These are phyloP conservation scores for Apis cerana DNA, from an alignment of 1,140 invertebrate species.

Conservation along the genomic window DNA sequence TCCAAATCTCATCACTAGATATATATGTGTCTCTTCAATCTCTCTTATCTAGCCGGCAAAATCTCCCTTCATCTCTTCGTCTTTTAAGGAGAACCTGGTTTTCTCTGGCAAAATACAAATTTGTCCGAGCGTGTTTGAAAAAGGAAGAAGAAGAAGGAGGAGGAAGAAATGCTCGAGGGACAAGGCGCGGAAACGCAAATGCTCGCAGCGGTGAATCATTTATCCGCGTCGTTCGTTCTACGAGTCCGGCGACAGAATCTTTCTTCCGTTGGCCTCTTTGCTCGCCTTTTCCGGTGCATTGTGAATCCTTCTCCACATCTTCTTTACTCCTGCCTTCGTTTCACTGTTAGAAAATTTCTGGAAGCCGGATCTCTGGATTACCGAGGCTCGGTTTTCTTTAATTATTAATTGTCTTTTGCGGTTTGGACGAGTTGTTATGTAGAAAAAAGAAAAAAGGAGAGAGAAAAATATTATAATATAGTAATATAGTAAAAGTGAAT, in stretches of 20 bases:
- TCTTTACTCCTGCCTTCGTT: not conserved
- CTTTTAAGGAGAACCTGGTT: not conserved
- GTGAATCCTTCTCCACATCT: not conserved
- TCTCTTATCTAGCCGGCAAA: not conserved
- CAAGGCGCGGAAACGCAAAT: slow-evolving; percentile 22
- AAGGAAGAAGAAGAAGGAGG: not conserved
- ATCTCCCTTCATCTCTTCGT: not conserved
- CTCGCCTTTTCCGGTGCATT: not conserved
- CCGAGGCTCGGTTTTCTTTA: not conserved
- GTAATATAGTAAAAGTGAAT: not conserved
- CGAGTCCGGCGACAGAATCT: slow-evolving; percentile 12
- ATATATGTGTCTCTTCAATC: not conserved
- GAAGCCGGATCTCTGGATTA: not conserved
- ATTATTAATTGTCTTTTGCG: slow-evolving; percentile 1
- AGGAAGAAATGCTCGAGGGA: slow-evolving; percentile 16
- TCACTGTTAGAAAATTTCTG: not conserved
- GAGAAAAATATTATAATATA: not conserved
- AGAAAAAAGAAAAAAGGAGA: not conserved
- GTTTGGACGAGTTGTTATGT: not conserved
- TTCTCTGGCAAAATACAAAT: slow-evolving; percentile 28
- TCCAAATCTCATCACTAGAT: no score
- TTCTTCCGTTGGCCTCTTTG: slow-evolving; percentile 15
- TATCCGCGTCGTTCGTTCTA: slow-evolving; percentile 34
- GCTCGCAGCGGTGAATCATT: slow-evolving; percentile 39
- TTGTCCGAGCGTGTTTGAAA: slow-evolving; percentile 10